Evolutionary conservation across 1,140 invertebrate genomes (phyloP), one percentile per base, ranked within the genome.

Genomic region (Octopus sinensis): DNA sequence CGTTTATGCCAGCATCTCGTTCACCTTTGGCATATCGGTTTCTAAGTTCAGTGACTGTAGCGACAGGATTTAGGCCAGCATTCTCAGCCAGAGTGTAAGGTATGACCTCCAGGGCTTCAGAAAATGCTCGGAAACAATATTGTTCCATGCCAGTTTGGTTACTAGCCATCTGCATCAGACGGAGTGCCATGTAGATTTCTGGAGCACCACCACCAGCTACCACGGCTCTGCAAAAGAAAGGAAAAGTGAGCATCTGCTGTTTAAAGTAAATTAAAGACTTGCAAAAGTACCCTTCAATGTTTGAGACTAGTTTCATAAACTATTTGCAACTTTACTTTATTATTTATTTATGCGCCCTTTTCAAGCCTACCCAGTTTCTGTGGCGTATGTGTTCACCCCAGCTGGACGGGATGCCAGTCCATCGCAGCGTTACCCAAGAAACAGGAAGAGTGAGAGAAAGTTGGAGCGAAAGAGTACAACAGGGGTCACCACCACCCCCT

Each of bases 1-100:
- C 97, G 92, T 99, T 99, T 79, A 99, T 98, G 81, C 98, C 98
- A 76, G 96, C 94, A 79, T 93, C 94, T 77, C 92, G 93, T 89
- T 96, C 94, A 53, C 95, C 95, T 82, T 94, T 92, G 0, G 96
- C 96, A 91, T 99, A 98, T 87, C 95, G 93, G 88, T 97, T 98
- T 80, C 98, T 93, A 79, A 99, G 92, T 91, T 99, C 97, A 0
- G 98, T 99, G 1, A 99, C 98, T 0, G 98, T 99, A 78, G 95
- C 91, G 89, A 99, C 99, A 0, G 98, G 95, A 92, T 98, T 99
- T 4, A 99, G 92, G n/a, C 98, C 98, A 52, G 98, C 98, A 91
- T 99, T 99, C 92, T 99, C 98, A n/a, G 98, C 97, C 79, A 99
- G 92, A 4, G 98, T 99, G 79, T 95, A 98, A 4, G 98, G 98